phyloP scores from a whole-genome alignment of 2,797 vertebrate species.

The Bradypodion pumilum region DNA sequence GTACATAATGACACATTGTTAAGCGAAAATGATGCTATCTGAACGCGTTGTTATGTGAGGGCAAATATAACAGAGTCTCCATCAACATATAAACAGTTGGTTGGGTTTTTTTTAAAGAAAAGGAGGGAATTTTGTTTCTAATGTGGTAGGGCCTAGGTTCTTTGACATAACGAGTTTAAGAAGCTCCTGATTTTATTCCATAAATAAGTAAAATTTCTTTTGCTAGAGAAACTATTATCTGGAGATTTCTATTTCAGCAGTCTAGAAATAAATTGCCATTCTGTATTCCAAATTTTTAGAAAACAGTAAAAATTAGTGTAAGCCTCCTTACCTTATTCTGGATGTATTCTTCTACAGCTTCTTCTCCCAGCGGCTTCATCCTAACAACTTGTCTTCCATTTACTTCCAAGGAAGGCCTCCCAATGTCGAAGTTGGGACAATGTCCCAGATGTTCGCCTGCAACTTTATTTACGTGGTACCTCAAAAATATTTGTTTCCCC shows the following conservation, averaged over 20 bases:
- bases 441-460: conserved; percentile 11
- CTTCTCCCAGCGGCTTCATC: conserved; percentile 78
- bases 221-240: conserved; percentile 54
- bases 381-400: conserved; percentile 43
- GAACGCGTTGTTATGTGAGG: too few species aligned
- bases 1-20: too few species aligned
- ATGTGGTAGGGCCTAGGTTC: too few species aligned
- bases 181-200: conserved; percentile 28
- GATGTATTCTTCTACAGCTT: conserved; percentile 76
- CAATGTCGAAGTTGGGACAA: conserved; percentile 24
- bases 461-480: conserved; percentile 28
- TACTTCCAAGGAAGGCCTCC: conserved; percentile 21
- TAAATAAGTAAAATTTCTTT: neutral
- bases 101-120: too few species aligned
- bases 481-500: conserved; percentile 33
- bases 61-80: too few species aligned
- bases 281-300: conserved; percentile 56
- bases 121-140: too few species aligned
- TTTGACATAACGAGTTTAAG: neutral
- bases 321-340: conserved; percentile 77
- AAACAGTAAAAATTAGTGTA: conserved; percentile 47
- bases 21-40: too few species aligned
- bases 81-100: too few species aligned
- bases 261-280: conserved; percentile 28
- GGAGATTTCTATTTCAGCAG: conserved; percentile 48